phyloP scores from a whole-genome alignment of 2,797 vertebrate species.

The Sebastes iracundus region DNA sequence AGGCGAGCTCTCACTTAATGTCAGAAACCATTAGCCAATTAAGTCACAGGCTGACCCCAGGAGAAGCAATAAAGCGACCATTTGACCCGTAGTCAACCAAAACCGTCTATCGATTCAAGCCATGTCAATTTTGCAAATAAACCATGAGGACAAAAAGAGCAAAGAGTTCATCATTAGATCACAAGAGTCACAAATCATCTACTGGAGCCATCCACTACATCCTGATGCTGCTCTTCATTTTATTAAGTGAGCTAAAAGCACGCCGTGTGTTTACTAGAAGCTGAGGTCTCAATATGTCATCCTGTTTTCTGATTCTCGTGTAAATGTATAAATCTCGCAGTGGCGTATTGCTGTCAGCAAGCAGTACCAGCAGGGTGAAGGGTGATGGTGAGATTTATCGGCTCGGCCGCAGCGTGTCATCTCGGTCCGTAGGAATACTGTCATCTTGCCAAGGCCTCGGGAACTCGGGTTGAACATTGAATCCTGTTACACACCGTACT shows the following conservation, averaged over 20 bases:
- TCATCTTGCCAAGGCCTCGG: slow-evolving; percentile 38
- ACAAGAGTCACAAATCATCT: neutral
- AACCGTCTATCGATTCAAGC: slow-evolving; percentile 15
- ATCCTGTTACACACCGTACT: slow-evolving; percentile 6
- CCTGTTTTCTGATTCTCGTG: slow-evolving; percentile 38
- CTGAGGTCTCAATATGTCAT: slow-evolving; percentile 37
- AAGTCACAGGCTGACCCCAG: slow-evolving; percentile 14
- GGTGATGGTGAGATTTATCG: slow-evolving; percentile 59
- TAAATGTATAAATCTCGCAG: slow-evolving; percentile 41
- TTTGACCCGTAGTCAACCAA: slow-evolving; percentile 24
- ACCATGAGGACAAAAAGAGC: neutral
- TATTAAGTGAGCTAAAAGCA: slow-evolving; percentile 32
- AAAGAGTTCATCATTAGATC: neutral
- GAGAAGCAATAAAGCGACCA: slow-evolving; percentile 7
- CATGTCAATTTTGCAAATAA: slow-evolving; percentile 18
- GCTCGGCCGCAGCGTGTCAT: slow-evolving; percentile 44
- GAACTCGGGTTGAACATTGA: slow-evolving; percentile 23
- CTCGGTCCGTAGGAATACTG: slow-evolving; percentile 29
- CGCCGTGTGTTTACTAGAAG: slow-evolving; percentile 3
- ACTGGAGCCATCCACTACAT: neutral
- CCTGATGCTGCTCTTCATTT: slow-evolving; percentile 32
- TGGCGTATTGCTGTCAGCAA: slow-evolving; percentile 29
- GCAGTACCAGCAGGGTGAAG: slow-evolving; percentile 27
- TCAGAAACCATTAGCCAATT: slow-evolving; percentile 46
- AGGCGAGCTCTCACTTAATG: slow-evolving; percentile 8